Percentiles rank a stretch among this genome's conserved stretches.
Conservation (phyloP, 2,888 invertebrate species). For the Parapristionchus giblindavisi region DNA sequence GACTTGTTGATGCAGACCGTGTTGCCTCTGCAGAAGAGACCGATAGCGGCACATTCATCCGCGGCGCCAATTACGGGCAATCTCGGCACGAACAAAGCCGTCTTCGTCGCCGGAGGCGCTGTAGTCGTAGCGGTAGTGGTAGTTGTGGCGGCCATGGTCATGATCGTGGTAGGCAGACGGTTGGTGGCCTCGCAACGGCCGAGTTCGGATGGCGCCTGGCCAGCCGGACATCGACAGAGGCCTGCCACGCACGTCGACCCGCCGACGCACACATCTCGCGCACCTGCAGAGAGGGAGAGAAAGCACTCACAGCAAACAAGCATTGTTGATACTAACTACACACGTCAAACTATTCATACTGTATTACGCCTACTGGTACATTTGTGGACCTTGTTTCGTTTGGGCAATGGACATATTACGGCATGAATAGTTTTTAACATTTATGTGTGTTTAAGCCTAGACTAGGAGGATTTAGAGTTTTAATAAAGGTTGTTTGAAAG, state of each 20-base stretch:
- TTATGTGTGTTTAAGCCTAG: background rate
- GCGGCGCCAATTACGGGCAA: background rate
- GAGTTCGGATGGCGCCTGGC: constrained; percentile 52
- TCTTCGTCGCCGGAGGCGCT: background rate
- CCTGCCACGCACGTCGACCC: constrained; percentile 66
- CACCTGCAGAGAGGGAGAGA: constrained; percentile 57
- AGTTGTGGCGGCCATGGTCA: background rate
- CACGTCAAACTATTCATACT: no score
- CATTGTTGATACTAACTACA: background rate
- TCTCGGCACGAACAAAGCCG: constrained; percentile 19
- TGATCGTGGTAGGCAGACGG: constrained; percentile 38
- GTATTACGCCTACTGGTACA: no score
- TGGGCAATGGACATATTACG: background rate
- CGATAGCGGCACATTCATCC: constrained; percentile 50
- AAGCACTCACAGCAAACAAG: constrained; percentile 17
- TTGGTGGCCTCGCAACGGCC: constrained; percentile 57
- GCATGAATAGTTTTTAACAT: background rate
- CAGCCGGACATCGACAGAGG: constrained; percentile 66
- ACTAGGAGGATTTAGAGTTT: background rate
- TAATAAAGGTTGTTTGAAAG: background rate
- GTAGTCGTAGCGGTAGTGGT: constrained; percentile 30
- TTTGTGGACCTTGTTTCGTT: background rate
- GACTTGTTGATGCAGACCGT: constrained; percentile 63
- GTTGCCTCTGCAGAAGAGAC: constrained; percentile 53
- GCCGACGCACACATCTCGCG: constrained; percentile 66